Conservation (phyloP, 2,888 invertebrate genomes). For the Actias luna region DNA sequence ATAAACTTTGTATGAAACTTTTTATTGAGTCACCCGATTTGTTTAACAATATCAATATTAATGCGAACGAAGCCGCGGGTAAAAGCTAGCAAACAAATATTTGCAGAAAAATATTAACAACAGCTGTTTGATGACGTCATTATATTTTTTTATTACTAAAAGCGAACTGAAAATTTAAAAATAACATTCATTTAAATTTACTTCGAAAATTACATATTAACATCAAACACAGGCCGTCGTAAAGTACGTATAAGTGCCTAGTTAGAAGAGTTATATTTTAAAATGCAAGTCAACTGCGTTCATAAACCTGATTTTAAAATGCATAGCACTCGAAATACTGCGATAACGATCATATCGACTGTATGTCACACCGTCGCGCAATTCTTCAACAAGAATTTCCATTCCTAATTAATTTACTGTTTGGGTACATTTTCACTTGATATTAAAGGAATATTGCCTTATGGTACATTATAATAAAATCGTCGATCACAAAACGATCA, state of each 20-base stretch:
- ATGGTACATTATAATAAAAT: too few species aligned
- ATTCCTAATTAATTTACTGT: too few species aligned
- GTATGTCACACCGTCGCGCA: slow-evolving; percentile 43
- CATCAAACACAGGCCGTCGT: slow-evolving; percentile 1
- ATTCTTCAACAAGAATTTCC: not conserved
- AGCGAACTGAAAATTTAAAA: not conserved
- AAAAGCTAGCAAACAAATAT: too few species aligned
- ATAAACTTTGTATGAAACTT: too few species aligned
- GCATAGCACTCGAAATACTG: slow-evolving; percentile 46
- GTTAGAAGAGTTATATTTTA: slow-evolving; percentile 2
- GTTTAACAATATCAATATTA: too few species aligned
- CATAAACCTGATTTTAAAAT: slow-evolving; percentile 65
- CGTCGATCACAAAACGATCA: too few species aligned
- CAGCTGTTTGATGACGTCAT: not conserved
- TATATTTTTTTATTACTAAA: not conserved
- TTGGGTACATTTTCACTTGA: too few species aligned
- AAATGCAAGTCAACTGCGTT: slow-evolving; percentile 31
- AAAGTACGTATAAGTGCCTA: not conserved
- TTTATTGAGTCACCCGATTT: too few species aligned
- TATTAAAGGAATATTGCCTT: too few species aligned
- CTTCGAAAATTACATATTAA: not conserved
- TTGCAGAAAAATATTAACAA: not conserved
- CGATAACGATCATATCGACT: slow-evolving; percentile 30
- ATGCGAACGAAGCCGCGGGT: too few species aligned
- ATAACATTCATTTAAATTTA: not conserved